Evolutionary conservation across 2,113 vertebrate species (phyloP).

Genomic region (Synchiropus splendidus): DNA sequence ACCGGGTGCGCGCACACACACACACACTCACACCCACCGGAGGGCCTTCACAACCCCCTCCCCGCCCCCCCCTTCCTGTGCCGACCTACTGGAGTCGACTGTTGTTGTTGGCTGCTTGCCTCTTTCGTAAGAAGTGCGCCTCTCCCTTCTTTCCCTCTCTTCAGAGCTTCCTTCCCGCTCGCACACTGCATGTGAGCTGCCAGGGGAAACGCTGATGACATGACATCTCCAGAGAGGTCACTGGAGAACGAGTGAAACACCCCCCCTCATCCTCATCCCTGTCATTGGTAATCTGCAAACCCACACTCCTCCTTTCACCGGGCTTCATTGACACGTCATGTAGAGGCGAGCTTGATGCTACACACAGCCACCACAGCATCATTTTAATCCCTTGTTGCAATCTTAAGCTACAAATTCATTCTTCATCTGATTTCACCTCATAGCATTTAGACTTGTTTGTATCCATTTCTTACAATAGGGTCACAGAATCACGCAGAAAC

Average conservation of each 20-base stretch:
- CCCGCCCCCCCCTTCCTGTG: conserved; percentile 77
- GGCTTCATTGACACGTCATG: too few relatives aligned
- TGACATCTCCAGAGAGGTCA: conserved; percentile 70
- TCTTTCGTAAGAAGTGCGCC: conserved; percentile 67
- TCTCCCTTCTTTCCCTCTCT: conserved; percentile 15
- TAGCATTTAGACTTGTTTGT: too few relatives aligned
- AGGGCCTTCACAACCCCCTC: conserved; percentile 10
- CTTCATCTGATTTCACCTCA: too few relatives aligned
- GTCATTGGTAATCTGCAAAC: conserved; percentile 13
- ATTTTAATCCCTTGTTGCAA: too few relatives aligned
- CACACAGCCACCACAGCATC: too few relatives aligned
- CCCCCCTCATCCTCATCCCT: conserved; percentile 23
- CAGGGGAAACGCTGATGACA: conserved; percentile 75
- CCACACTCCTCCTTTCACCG: too few relatives aligned
- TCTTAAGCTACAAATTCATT: too few relatives aligned
- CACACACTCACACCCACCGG: conserved; percentile 28
- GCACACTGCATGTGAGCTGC: conserved; percentile 33
- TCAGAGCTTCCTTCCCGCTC: conserved; percentile 3
- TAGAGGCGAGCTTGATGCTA: too few relatives aligned
- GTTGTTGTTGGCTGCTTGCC: conserved; percentile 85
- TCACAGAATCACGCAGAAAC: too few relatives aligned
- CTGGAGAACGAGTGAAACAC: conserved; percentile 52
- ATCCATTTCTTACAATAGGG: too few relatives aligned
- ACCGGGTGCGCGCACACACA: conserved; percentile 65
- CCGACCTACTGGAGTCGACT: conserved; percentile 91